Evolutionary conservation across 2,888 invertebrate species (phyloP).

Genomic region (Pseudococcus viburni): DNA sequence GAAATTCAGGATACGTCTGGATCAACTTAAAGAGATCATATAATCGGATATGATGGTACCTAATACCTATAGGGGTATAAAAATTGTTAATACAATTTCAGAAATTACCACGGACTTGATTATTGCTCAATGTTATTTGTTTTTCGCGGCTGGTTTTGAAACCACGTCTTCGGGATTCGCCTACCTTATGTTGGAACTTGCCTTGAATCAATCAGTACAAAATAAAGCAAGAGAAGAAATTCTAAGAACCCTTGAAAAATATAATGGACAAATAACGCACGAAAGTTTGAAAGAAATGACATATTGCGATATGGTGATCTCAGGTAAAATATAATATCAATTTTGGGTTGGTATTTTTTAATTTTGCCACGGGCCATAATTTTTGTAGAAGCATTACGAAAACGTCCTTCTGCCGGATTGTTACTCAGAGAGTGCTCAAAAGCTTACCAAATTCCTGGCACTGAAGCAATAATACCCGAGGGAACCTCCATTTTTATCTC

Average conservation of each 20-base stretch:
- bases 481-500: constrained; percentile 71
- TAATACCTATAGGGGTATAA: not conserved
- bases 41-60: not conserved
- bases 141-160: constrained; percentile 19
- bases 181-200: not conserved
- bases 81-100: not conserved
- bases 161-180: not conserved
- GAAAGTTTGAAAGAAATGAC: not conserved
- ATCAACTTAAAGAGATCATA: no score
- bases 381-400: constrained; percentile 71
- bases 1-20: no score
- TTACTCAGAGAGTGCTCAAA: constrained; percentile 70
- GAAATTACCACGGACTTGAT: not conserved
- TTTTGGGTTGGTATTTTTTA: no score
- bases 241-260: not conserved
- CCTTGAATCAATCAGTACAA: not conserved
- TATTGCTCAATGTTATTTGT: not conserved
- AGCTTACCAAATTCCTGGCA: constrained; percentile 70
- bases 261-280: not conserved
- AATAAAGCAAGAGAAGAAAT: not conserved
- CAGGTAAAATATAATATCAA: not conserved
- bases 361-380: no score
- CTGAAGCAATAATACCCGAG: constrained; percentile 70
- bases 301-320: not conserved
- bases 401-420: constrained; percentile 72